Base-by-base conservation (phyloP, 2,888 invertebrate genomes). In the Tiliacea aurago region DNA sequence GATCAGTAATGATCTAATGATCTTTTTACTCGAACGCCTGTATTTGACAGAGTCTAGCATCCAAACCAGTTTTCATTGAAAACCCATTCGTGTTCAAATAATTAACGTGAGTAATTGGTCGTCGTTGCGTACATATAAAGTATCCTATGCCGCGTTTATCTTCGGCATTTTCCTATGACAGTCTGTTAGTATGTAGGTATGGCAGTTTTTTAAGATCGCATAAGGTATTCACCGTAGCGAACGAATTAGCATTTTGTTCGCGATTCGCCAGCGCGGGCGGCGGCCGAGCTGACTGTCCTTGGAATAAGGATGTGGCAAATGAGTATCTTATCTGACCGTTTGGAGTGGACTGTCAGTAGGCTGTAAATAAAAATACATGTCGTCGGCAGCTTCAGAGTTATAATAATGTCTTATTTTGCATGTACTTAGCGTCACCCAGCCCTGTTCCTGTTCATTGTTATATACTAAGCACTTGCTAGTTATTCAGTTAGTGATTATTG, bases 231-330 rank as follows among this genome's bases (percentile, higher is more conserved):
- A 93, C 90, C 88, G 91, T 92, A 92, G 93, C 91, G 84, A 90
- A 90, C 91, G 91, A 93, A 95, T 95, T 95, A 95, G 93, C 95
- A 95, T 95, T 95, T 93, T 88, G 92, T 91, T 91, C 92, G 91
- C 92, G 91, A 93, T 91, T 91, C 91, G 90, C 87, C 89, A 89
- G 86, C 88, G 86, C 83, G 78, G 72, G 69, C 83, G 76, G 70
- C 78, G 66, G n/a, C 82, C 89, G 84, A 87, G 81, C 85, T 87
- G 90, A 82, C 86, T 91, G 95, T 94, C 96, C 95, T 95, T 96
- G 95, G 93, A 93, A 95, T 95, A 93, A 95, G 95, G 95, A 95
- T 95, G 94, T 94, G 85, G 90, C 91, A 90, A 94, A 92, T 91
- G 88, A 89, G 86, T 86, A 91, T 90, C 89, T 93, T 93, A 93